Base-by-base conservation (phyloP, 2,797 vertebrate species). In the Notolabrus celidotus region DNA sequence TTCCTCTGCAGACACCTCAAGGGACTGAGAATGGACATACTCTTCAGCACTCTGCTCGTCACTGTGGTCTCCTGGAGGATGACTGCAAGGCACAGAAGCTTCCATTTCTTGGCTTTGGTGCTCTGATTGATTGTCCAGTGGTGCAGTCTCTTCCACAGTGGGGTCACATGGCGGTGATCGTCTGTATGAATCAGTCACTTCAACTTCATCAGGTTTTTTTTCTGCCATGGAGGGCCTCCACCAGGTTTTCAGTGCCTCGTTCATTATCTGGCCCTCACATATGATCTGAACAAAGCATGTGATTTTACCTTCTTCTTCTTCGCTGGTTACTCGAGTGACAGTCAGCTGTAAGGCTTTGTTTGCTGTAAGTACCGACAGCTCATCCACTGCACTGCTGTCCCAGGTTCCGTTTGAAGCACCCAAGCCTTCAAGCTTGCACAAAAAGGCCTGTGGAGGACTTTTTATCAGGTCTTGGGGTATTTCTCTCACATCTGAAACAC, bases 361-460 rank as follows among this genome's bases (percentile, higher is more conserved):
- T 43, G 76, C 72, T 10, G 94, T 86, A 10, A 95, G 82, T 23
- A 83, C 55, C 57, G 82, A 93, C 54, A 99, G 92, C 38, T 91
- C 86, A 17, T 95, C 89, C 46, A 81, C 87, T 58, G 93, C 95
- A 46, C 91, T 85, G 41, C 82, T 84, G 66, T 92, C 68, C 95
- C 96, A 99, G 9, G 67, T 85, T n/a, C 95, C 95, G 6, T 82
- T 83, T 5, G 91, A 92, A 20, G 79, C 6, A 58, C 79, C 86
- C 80, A 97, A 97, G 19, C 95, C 96, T 38, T 94, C 94, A 5
- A 99, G 94, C 72, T 93, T 92, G 46, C 97, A 99, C 6, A 94
- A 77, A 81, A 99, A 97, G 0, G 96, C 96, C 81, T 96, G 96
- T 68, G 92, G 89, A 7, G 95, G 93, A 39, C 91, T 63, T n/a